phyloP scores from a whole-genome alignment of 2,113 vertebrate species.

The Cyphomyrus discorhynchus region DNA sequence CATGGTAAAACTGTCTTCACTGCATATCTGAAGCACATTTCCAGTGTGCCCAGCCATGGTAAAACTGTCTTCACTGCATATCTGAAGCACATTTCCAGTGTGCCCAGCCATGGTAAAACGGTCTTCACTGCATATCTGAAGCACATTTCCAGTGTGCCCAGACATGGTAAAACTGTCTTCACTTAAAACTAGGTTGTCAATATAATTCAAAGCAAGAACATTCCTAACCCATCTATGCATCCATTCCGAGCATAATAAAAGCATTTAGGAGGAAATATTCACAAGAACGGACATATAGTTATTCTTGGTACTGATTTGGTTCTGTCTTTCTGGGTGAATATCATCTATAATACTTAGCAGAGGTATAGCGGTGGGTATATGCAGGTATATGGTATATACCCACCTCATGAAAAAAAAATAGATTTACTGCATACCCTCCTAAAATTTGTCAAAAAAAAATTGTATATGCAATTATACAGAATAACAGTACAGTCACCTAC shows the following conservation, averaged over 20 bases:
- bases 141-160: background rate
- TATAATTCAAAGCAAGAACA: background rate
- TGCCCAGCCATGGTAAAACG: background rate
- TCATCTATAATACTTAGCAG: background rate
- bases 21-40: too few relatives aligned
- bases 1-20: too few relatives aligned
- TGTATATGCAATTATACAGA: background rate
- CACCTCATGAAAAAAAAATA: background rate
- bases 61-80: background rate
- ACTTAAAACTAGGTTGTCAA: background rate
- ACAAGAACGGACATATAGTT: background rate
- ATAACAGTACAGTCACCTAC: background rate
- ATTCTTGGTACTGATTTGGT: background rate
- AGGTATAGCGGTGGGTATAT: background rate
- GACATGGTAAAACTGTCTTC: background rate
- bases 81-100: background rate
- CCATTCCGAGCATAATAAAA: background rate
- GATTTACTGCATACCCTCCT: background rate
- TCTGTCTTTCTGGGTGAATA: background rate
- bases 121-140: background rate
- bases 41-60: too few relatives aligned
- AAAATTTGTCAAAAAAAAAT: background rate
- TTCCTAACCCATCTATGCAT: background rate
- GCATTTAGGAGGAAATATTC: background rate
- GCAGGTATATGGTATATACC: background rate